Conservation (phyloP, 2,888 invertebrate genomes). For the Carabus problematicus region DNA sequence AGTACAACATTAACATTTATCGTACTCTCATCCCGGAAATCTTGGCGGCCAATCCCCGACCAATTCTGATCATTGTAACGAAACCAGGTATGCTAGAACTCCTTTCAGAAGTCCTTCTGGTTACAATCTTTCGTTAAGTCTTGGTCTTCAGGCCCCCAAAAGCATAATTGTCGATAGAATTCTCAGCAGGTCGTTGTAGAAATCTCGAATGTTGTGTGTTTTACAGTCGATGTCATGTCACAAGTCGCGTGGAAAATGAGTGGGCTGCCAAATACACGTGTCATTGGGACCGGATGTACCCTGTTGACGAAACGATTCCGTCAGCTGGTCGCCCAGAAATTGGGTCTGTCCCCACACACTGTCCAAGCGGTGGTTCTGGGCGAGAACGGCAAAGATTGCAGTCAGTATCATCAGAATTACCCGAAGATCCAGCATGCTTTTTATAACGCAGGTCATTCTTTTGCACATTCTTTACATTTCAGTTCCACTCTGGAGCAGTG, state of each 20-base stretch:
- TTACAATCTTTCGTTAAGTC: too few relatives aligned
- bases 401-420: slow-evolving; percentile 53
- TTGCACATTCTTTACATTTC: too few relatives aligned
- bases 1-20: slow-evolving; percentile 64
- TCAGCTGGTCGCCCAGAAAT: slow-evolving; percentile 64
- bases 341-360: slow-evolving; percentile 64
- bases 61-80: slow-evolving; percentile 65
- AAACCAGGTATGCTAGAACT: slow-evolving; percentile 61
- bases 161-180: too few relatives aligned
- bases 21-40: slow-evolving; percentile 66
- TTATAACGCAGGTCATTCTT: too few relatives aligned
- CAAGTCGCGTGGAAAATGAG: slow-evolving; percentile 73
- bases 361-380: slow-evolving; percentile 70
- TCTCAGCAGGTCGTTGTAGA: too few relatives aligned
- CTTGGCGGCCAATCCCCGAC: slow-evolving; percentile 66
- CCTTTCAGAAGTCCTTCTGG: too few relatives aligned
- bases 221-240: slow-evolving; percentile 68
- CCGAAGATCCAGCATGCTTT: too few relatives aligned
- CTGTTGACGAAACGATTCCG: slow-evolving; percentile 69
- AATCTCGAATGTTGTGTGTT: slow-evolving; percentile 46
- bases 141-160: too few relatives aligned
- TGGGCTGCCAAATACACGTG: slow-evolving; percentile 65
- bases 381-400: slow-evolving; percentile 71
- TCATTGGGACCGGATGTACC: slow-evolving; percentile 70
- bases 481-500: slow-evolving; percentile 70